phyloP scores from a whole-genome alignment of 2,888 invertebrate genomes.

The Acutogordius australiensis region DNA sequence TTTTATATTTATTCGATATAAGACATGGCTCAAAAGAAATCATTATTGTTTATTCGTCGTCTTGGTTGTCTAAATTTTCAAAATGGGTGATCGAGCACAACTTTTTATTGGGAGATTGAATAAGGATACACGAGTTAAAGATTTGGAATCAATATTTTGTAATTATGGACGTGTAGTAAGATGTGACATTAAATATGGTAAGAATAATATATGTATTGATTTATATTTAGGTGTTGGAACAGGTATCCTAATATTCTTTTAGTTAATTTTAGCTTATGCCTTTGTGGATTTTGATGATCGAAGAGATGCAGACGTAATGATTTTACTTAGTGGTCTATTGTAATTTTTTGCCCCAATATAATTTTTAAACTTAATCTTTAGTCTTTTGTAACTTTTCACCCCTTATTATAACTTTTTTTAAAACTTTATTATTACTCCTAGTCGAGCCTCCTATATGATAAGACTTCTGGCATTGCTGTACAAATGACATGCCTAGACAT shows the following conservation, averaged over 20 bases:
- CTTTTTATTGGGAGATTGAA: conserved; percentile 12
- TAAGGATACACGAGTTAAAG: conserved; percentile 6
- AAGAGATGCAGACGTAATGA: conserved; percentile 24
- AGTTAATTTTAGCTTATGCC: conserved; percentile 25
- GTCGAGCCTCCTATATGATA: not conserved
- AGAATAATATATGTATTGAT: not conserved
- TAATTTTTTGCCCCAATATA: too few species aligned
- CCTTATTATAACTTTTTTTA: not conserved
- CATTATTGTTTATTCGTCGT: too few species aligned
- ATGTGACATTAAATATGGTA: conserved; percentile 12
- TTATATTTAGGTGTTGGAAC: conserved; percentile 9
- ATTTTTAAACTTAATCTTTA: too few species aligned
- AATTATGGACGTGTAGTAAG: conserved; percentile 1
- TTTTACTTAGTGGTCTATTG: too few species aligned
- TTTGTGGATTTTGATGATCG: conserved; percentile 26
- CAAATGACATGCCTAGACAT: not conserved
- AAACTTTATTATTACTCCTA: not conserved
- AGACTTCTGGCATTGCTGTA: not conserved
- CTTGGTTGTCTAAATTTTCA: too few species aligned
- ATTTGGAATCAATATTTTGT: conserved; percentile 7
- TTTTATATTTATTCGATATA: too few species aligned
- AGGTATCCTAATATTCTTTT: not conserved
- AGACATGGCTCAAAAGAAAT: too few species aligned
- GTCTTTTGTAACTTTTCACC: not conserved
- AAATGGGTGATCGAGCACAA: conserved; percentile 12